Evolutionary conservation across 1,140 invertebrate genomes (phyloP).

Genomic region (Drosophila mojavensis): DNA sequence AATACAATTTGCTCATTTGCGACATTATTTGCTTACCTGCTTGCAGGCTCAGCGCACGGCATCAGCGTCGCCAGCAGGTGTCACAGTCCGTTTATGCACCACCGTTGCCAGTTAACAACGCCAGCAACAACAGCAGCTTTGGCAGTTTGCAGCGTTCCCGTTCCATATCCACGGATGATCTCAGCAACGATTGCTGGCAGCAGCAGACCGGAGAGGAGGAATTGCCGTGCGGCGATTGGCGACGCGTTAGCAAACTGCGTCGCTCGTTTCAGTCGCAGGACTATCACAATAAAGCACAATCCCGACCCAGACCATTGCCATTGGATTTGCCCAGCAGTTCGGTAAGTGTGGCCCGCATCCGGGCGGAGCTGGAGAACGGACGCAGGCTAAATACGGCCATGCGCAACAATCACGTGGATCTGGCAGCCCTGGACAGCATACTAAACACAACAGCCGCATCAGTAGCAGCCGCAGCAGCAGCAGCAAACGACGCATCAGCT

Average conservation of each 20-base stretch:
- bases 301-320: slow-evolving; percentile 69
- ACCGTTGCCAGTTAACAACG: slow-evolving; percentile 28
- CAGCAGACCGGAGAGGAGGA: slow-evolving; percentile 44
- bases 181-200: slow-evolving; percentile 74
- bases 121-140: not conserved
- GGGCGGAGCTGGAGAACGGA: slow-evolving; percentile 85
- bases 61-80: slow-evolving; percentile 79
- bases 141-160: slow-evolving; percentile 69
- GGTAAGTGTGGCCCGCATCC: slow-evolving; percentile 85
- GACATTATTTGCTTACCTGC: slow-evolving; percentile 55
- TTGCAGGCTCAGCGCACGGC: slow-evolving; percentile 71
- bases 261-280: slow-evolving; percentile 86
- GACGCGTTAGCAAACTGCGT: slow-evolving; percentile 85
- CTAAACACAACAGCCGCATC: slow-evolving; percentile 71
- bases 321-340: slow-evolving; percentile 85
- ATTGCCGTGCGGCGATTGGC: slow-evolving; percentile 85
- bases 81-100: slow-evolving; percentile 73
- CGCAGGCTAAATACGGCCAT: slow-evolving; percentile 84
- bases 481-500: slow-evolving; percentile 19
- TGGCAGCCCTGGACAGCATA: slow-evolving; percentile 84
- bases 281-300: slow-evolving; percentile 44
- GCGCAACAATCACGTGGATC: slow-evolving; percentile 84
- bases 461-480: slow-evolving; percentile 25
- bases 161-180: slow-evolving; percentile 82
- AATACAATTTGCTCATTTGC: slow-evolving; percentile 8